These are phyloP conservation scores for Halictus quadricinctus DNA, from an alignment of 2,888 invertebrate species.

Conservation along the genomic window DNA sequence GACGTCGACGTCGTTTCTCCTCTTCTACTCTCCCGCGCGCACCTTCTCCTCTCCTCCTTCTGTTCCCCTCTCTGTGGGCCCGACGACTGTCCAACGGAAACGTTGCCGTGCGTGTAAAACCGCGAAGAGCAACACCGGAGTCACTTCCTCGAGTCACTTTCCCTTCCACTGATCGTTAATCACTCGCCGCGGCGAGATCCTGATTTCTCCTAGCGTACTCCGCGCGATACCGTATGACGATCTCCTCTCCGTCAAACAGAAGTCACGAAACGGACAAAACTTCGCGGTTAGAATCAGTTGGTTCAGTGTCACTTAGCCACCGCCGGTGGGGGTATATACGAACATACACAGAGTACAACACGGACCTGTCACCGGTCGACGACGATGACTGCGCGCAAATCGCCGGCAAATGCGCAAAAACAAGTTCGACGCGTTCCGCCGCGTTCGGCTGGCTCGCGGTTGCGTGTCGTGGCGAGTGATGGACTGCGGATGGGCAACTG, in stretches of 20 bases:
- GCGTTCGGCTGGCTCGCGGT: constrained; percentile 25
- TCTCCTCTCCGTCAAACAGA: neutral
- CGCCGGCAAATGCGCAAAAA: constrained; percentile 7
- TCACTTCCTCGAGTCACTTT: constrained; percentile 63
- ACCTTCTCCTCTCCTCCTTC: neutral
- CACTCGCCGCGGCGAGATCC: constrained; percentile 29
- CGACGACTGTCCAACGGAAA: constrained; percentile 38
- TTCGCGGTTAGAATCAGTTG: neutral
- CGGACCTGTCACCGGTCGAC: neutral
- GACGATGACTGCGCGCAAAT: constrained; percentile 3
- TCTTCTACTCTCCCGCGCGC: constrained; percentile 21
- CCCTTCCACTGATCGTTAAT: constrained; percentile 56
- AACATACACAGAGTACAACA: neutral
- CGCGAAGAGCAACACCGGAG: constrained; percentile 50
- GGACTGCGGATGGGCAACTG: constrained; percentile 74
- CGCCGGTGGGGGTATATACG: neutral
- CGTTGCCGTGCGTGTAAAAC: constrained; percentile 59
- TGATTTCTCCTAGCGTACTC: neutral
- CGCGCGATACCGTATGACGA: neutral
- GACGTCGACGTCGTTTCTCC: neutral
- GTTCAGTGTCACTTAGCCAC: neutral
- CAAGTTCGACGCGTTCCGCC: neutral
- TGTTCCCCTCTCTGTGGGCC: neutral
- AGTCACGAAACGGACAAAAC: neutral
- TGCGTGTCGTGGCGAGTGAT: constrained; percentile 66